These are phyloP conservation scores for Motacilla alba DNA, from an alignment of 2,113 vertebrate species.

Conservation along the genomic window DNA sequence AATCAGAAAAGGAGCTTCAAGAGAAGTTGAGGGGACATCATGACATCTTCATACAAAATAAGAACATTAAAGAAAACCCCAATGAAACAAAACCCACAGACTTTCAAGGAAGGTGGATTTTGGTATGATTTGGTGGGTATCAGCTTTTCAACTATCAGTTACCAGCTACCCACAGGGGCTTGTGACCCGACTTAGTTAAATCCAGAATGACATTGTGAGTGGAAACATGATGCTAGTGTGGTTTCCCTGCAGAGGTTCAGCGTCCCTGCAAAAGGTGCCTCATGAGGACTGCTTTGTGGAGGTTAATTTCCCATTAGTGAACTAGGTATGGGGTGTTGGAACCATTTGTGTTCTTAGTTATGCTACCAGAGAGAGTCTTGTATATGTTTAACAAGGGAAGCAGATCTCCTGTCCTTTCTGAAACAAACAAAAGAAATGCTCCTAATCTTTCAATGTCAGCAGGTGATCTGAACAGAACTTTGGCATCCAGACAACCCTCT, in stretches of 20 bases:
- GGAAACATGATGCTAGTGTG: not conserved
- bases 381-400: not conserved
- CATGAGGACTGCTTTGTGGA: not conserved
- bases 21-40: not conserved
- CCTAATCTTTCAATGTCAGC: fast-evolving
- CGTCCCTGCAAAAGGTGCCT: not conserved
- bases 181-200: not conserved
- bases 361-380: not conserved
- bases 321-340: not conserved
- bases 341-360: not conserved
- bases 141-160: not conserved
- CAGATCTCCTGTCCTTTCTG: not conserved
- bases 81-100: too few relatives aligned
- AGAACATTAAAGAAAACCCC: not conserved
- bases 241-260: not conserved
- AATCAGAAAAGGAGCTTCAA: not conserved
- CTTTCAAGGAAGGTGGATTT: not conserved
- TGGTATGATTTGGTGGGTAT: not conserved
- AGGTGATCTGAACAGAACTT: not conserved
- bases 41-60: not conserved
- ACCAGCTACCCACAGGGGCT: not conserved
- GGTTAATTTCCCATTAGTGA: not conserved
- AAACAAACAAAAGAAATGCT: not conserved
- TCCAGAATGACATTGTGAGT: not conserved
- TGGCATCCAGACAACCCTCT: not conserved